Conservation (phyloP, 2,888 invertebrate genomes). For the Leptopilina myrica region DNA sequence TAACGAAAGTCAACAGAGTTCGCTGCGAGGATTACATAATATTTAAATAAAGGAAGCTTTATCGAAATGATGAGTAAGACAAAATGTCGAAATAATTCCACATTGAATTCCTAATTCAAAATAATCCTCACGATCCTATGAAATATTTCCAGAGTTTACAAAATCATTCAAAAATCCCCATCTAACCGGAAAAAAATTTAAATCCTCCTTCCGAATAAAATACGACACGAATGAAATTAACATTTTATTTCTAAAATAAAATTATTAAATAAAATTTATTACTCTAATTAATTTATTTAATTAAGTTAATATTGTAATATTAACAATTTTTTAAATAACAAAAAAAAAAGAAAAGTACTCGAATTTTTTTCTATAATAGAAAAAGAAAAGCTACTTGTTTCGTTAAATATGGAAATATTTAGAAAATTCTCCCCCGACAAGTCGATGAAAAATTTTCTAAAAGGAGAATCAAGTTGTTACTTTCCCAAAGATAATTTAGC, state of each 20-base stretch:
- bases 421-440: not conserved
- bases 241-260: too few species aligned
- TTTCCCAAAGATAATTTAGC: slow-evolving; percentile 8
- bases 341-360: too few species aligned
- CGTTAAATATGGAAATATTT: not conserved
- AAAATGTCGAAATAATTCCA: slow-evolving; percentile 65
- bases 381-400: not conserved
- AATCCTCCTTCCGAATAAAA: too few species aligned
- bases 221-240: too few species aligned
- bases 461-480: not conserved
- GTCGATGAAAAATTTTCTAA: not conserved
- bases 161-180: too few species aligned
- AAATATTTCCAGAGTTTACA: too few species aligned
- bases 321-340: too few species aligned
- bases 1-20: slow-evolving; percentile 29
- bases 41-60: slow-evolving; percentile 62
- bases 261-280: too few species aligned
- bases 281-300: too few species aligned
- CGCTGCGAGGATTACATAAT: slow-evolving; percentile 56
- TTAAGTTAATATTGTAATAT: too few species aligned
- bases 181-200: too few species aligned
- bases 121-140: slow-evolving; percentile 22
- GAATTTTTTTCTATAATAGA: not conserved
- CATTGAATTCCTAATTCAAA: slow-evolving; percentile 68
- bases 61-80: slow-evolving; percentile 53